phyloP scores from a whole-genome alignment of 2,113 vertebrate species.

The Hydrochoerus hydrochaeris region DNA sequence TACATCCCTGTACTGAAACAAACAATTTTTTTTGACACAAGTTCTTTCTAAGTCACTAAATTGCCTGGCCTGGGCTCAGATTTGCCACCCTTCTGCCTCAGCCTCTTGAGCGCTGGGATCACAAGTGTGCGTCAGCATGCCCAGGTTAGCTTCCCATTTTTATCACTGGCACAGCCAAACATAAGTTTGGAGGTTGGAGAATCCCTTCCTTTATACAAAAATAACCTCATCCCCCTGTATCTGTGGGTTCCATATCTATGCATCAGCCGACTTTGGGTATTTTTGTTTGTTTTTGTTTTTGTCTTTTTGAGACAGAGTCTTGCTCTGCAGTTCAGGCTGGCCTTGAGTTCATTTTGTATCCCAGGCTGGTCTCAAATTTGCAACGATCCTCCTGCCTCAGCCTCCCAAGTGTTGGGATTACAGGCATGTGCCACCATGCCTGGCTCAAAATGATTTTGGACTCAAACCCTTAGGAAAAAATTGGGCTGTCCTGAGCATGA shows the following conservation, averaged over 20 bases:
- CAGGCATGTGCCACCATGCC: too few relatives aligned
- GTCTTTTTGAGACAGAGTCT: too few relatives aligned
- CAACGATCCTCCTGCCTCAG: too few relatives aligned
- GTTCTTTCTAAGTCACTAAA: not conserved
- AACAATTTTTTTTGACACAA: not conserved
- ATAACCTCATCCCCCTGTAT: not conserved
- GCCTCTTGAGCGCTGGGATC: not conserved
- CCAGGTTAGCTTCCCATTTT: not conserved
- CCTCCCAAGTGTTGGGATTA: too few relatives aligned
- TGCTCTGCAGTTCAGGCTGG: too few relatives aligned
- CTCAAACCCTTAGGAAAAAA: not conserved
- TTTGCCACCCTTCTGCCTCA: not conserved
- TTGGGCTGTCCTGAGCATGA: not conserved
- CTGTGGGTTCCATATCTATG: not conserved
- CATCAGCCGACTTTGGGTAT: not conserved
- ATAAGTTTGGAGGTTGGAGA: not conserved
- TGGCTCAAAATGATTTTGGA: not conserved
- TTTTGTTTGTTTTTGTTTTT: too few relatives aligned
- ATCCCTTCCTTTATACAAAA: not conserved
- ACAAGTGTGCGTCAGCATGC: not conserved
- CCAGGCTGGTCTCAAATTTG: too few relatives aligned
- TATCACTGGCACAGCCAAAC: not conserved
- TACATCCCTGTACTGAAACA: not conserved
- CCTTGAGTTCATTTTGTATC: too few relatives aligned
- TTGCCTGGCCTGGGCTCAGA: not conserved